Evolutionary conservation across 2,888 invertebrate genomes (phyloP).

Genomic region (Cryptocephalus moraei): DNA sequence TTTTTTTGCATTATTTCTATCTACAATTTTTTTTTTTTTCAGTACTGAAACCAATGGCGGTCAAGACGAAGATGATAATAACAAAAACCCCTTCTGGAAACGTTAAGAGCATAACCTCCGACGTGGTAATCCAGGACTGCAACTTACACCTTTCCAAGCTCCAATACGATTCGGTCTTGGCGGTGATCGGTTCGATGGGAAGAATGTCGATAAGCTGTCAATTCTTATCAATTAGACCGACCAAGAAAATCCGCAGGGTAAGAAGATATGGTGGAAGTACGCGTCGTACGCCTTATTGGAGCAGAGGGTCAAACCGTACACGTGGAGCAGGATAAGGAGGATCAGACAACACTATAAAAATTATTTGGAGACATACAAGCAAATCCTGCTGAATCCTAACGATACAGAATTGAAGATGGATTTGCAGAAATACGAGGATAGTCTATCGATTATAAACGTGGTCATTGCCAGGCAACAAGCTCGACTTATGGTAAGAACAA

Average conservation of each 20-base stretch:
- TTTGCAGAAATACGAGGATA: conserved; percentile 65
- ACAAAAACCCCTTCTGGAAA: conserved; percentile 43
- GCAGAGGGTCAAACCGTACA: conserved; percentile 61
- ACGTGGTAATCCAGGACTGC: conserved; percentile 63
- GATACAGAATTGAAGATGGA: conserved; percentile 65
- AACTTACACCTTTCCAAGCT: conserved; percentile 55
- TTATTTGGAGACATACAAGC: conserved; percentile 62
- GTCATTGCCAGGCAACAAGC: conserved; percentile 72
- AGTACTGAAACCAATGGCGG: conserved; percentile 71
- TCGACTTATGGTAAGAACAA: conserved; percentile 56
- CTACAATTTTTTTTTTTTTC: too few relatives aligned
- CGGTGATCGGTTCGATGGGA: conserved; percentile 47
- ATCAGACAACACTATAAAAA: conserved; percentile 59
- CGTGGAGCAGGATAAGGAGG: conserved; percentile 59
- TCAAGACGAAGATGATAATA: conserved; percentile 67
- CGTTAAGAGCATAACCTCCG: conserved; percentile 53
- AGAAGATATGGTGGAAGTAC: conserved; percentile 66
- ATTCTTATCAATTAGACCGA: conserved; percentile 30
- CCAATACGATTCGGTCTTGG: conserved; percentile 57
- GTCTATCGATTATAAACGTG: conserved; percentile 61
- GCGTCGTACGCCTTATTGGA: conserved; percentile 60
- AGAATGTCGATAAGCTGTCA: conserved; percentile 60
- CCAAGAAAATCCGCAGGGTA: conserved; percentile 41
- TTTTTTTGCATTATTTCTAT: too few relatives aligned
- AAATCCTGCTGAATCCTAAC: conserved; percentile 57